Evolutionary conservation across 2,888 invertebrate genomes (phyloP).

Genomic region (Antheraea yamamai): DNA sequence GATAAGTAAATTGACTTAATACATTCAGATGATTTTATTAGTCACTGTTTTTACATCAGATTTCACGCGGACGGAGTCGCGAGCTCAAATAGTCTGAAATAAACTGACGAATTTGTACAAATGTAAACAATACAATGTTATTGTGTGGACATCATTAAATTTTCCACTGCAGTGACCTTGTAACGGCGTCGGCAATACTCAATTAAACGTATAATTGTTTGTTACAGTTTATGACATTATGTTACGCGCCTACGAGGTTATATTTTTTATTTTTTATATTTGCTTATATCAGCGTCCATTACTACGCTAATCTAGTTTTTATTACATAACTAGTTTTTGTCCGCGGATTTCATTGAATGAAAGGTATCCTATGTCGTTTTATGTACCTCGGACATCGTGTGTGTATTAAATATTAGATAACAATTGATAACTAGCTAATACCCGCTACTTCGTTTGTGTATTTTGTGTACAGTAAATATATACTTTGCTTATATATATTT

Average conservation of each 20-base stretch:
- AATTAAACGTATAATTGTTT: conserved; percentile 11
- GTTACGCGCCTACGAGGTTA: conserved; percentile 1
- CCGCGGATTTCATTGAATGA: not conserved
- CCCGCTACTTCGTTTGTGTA: no score
- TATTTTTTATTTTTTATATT: no score
- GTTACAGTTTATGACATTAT: not conserved
- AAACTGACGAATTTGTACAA: not conserved
- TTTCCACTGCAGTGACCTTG: conserved; percentile 10
- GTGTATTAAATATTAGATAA: no score
- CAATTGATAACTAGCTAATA: no score
- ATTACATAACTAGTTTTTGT: not conserved
- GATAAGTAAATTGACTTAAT: no score
- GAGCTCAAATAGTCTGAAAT: not conserved
- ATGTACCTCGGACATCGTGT: no score
- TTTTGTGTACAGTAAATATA: no score
- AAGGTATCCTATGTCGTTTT: no score
- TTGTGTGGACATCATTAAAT: not conserved
- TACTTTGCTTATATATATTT: no score
- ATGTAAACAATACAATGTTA: not conserved
- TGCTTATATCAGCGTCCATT: not conserved
- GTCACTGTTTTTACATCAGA: no score
- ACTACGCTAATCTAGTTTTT: not conserved
- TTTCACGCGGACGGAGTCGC: no score
- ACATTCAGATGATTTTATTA: no score
- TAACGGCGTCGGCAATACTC: not conserved